Base-by-base conservation (phyloP, 2,797 vertebrate species). In the Acridotheres tristis region DNA sequence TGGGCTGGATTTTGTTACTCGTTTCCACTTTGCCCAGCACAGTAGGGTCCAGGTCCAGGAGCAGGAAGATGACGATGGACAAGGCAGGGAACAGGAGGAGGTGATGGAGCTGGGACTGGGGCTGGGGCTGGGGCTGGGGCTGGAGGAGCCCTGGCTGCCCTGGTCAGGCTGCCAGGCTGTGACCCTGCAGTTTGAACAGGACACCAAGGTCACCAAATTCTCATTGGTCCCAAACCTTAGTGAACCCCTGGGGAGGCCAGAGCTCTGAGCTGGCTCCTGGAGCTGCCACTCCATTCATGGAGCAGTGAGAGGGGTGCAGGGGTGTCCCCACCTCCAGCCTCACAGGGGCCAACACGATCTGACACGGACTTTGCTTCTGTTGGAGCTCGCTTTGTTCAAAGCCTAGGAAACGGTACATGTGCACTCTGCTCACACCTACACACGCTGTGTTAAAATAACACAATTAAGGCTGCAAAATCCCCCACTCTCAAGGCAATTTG, bases 371-470 rank as follows among this genome's bases (percentile, higher is more conserved):
- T 86, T 62, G 95, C 53, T 90, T 89, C 92, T 51, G 53, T 32
- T 36, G 2, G 77, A 94, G 92, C 90, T 88, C 9, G 51, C 95
- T 94, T 90, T 93, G 96, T 94, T 94, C 65, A 93, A 68, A 96
- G 96, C 95, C 96, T 95, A 84, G 96, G 95, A 96, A 95, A 92
- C 80, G 55, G 90, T 75, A 76, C 95, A 96, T 96, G 95, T 95
- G 96, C 96, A 86, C 94, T 92, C 86, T 82, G 96, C 89, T 75
- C 96, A 96, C 96, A 96, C 96, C 96, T 95, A 96, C 96, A 96
- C 96, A 94, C 77, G 10, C 94, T 65, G 40, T 93, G 96, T 93
- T 93, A 96, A 96, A 96, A 96, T 96, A 96, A 96, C 96, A 95
- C 94, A 92, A 95, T 96, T 93, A 88, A 90, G 94, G 92, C 96